Evolutionary conservation across 2,113 vertebrate genomes (phyloP).

Genomic region (Anarhynchus alexandrinus): DNA sequence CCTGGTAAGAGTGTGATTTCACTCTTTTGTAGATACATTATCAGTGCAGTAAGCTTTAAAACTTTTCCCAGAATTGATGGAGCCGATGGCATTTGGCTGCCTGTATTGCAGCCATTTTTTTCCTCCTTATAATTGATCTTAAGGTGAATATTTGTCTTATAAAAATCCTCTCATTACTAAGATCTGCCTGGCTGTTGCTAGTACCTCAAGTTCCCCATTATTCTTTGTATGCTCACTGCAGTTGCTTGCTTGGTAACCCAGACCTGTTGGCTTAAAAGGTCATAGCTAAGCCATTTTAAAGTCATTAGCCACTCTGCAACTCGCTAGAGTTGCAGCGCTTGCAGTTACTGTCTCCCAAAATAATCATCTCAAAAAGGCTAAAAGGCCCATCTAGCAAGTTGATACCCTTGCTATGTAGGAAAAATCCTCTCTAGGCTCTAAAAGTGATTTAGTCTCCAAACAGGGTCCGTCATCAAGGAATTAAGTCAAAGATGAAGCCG

Average conservation of each 20-base stretch:
- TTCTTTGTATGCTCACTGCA: background rate
- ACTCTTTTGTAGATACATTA: background rate
- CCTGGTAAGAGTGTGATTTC: background rate
- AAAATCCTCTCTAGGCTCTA: background rate
- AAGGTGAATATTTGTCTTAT: background rate
- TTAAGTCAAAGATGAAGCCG: background rate
- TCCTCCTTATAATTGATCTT: background rate
- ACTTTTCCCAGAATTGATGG: background rate
- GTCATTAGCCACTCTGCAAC: background rate
- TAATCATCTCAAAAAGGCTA: background rate
- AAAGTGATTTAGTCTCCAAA: background rate
- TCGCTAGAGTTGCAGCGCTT: background rate
- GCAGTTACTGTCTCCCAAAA: background rate
- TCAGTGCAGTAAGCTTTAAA: background rate
- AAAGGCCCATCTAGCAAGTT: background rate
- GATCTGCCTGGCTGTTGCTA: background rate
- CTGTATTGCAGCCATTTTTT: background rate
- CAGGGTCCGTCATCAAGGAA: background rate
- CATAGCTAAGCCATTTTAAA: background rate
- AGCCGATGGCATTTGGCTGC: background rate
- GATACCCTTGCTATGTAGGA: background rate
- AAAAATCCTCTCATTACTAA: background rate
- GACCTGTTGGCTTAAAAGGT: background rate
- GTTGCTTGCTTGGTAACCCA: background rate
- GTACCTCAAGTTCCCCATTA: background rate